These are phyloP conservation scores for Drosophila pectinifera DNA, from an alignment of 1,140 invertebrate species.

Conservation along the genomic window DNA sequence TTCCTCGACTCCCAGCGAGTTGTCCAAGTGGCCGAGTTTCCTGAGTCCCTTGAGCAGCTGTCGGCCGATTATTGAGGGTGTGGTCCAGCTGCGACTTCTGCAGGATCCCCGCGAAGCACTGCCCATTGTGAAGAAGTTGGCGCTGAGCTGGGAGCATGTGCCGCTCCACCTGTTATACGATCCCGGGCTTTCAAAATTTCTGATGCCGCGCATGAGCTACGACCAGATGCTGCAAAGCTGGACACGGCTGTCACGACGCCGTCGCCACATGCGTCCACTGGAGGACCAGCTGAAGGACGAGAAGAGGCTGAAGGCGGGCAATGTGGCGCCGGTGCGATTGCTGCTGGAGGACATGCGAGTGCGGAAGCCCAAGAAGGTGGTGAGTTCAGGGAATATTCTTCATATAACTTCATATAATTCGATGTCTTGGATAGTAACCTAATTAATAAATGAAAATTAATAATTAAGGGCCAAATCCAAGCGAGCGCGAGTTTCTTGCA, in stretches of 20 bases:
- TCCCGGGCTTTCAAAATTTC: slow-evolving; percentile 21
- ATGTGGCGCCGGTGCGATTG: slow-evolving; percentile 64
- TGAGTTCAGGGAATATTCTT: neutral
- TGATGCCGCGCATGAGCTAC: slow-evolving; percentile 63
- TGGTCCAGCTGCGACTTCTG: slow-evolving; percentile 51
- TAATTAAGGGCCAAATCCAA: neutral
- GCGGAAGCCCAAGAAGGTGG: slow-evolving; percentile 18
- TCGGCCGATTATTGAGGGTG: slow-evolving; percentile 38
- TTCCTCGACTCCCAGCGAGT: slow-evolving; percentile 13
- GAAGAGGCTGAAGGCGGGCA: slow-evolving; percentile 43
- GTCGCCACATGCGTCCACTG: slow-evolving; percentile 1
- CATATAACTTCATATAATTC: neutral
- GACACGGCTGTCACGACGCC: slow-evolving; percentile 27
- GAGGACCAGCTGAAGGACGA: slow-evolving; percentile 40
- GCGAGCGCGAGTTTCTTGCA: slow-evolving; percentile 36
- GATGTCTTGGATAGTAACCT: neutral
- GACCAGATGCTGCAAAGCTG: slow-evolving; percentile 61
- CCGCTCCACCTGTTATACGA: slow-evolving; percentile 48
- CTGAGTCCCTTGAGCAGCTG: slow-evolving; percentile 30
- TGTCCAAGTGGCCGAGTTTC: slow-evolving; percentile 45
- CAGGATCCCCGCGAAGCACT: slow-evolving; percentile 33
- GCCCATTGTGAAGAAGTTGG: slow-evolving; percentile 43
- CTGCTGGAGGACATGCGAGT: slow-evolving; percentile 46
- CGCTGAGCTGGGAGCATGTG: slow-evolving; percentile 59
- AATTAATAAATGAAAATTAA: neutral